Base-by-base conservation (phyloP, 2,888 invertebrate genomes). In the Uropetala carovei region DNA sequence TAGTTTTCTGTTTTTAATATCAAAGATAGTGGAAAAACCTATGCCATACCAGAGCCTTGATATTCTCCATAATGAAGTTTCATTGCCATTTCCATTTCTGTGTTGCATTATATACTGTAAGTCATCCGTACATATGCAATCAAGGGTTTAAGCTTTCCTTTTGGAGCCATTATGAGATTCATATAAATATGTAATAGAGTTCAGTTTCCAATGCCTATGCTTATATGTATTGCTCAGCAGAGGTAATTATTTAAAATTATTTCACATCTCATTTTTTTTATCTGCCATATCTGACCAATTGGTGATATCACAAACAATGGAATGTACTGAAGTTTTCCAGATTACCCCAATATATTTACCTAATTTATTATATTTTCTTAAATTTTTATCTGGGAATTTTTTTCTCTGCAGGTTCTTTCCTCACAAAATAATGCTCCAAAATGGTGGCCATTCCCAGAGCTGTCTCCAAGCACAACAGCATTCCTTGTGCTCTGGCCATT, bases 401-500 rank as follows among this genome's bases (percentile, higher is more conserved):
- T 11, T 75, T 75, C 13, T 75, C 93, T 94, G 30, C 92, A 93
- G 60, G 95, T 94, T 92, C 94, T 94, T 93, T 94, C 94, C 10
- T 94, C 94, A 16, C 93, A 94, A 92, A 93, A 95, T 89, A 94
- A 56, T 11, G 57, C 94, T 92, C 95, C 95, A 0, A 93, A 93
- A 94, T 96, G 97, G 94, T 97, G 97, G 96, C 97, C 97, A 92
- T 96, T 97, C 94, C 95, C 96, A 94, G 96, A 96, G 94, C 95
- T 97, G 68, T 95, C 96, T 14, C 95, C 95, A 93, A 95, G 56
- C 95, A 95, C 97, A 0, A 95, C 97, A 92, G 94, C 96, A 91
- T 95, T 97, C 93, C 94, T 97, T 93, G 94, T 97, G 56, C 93
- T 96, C 92, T 97, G 97, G 97, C 97, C 97, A 9, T 95, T 97